phyloP scores from a whole-genome alignment of 1,140 invertebrate genomes.

The Drosophila willistoni region DNA sequence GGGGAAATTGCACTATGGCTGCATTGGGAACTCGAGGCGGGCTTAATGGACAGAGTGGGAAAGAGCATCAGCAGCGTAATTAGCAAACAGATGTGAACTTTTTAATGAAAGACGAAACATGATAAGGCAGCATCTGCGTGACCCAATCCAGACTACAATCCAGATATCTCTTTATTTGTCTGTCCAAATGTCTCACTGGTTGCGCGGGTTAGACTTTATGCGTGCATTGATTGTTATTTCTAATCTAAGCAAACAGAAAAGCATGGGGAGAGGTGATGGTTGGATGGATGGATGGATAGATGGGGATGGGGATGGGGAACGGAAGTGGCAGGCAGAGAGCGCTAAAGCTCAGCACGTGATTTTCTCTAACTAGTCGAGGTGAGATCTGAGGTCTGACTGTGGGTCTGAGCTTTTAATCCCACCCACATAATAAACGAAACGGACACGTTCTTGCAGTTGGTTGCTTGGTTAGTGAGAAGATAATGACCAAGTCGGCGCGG shows the following conservation, averaged over 20 bases:
- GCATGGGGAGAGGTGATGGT: not conserved
- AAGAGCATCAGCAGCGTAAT: conserved; percentile 29
- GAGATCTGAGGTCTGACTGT: conserved; percentile 8
- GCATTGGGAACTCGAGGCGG: conserved; percentile 27
- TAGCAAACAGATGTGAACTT: conserved; percentile 54
- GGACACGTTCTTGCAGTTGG: conserved; percentile 53
- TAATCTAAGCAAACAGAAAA: conserved; percentile 5
- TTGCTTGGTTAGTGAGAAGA: conserved; percentile 21
- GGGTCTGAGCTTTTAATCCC: conserved; percentile 51
- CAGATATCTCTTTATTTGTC: conserved; percentile 5
- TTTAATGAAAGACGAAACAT: conserved; percentile 41
- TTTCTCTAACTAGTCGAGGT: conserved; percentile 33
- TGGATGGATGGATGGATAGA: not conserved
- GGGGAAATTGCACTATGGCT: conserved; percentile 14
- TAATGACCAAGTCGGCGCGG: conserved; percentile 3
- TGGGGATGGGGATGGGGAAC: not conserved
- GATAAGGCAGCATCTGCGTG: conserved; percentile 30
- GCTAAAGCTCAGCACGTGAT: conserved; percentile 37
- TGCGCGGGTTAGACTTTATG: conserved; percentile 1
- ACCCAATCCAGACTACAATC: conserved; percentile 15
- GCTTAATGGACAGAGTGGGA: conserved; percentile 26
- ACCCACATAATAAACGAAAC: conserved; percentile 63
- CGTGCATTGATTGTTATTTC: conserved; percentile 9
- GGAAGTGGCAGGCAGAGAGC: not conserved
- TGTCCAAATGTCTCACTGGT: not conserved